A percentile compares a stretch with the other conserved stretches of the same genome.
Conservation (phyloP, 2,113 vertebrate genomes). For the Cnemophilus loriae region DNA sequence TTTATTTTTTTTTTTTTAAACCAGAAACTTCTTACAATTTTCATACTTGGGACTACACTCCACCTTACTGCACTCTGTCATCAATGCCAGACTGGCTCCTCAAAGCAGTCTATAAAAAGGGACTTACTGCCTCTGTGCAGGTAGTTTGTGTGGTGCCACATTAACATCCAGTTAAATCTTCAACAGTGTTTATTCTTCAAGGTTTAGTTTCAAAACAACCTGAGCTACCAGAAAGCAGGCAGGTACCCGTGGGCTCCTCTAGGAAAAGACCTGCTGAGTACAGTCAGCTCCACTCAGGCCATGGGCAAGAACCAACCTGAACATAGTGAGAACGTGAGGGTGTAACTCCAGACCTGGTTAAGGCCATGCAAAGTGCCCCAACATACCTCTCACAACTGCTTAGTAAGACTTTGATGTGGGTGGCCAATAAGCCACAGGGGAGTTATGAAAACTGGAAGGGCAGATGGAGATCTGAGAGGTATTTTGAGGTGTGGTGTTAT, state of each 20-base stretch:
- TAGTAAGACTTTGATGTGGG: background rate
- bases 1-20: background rate
- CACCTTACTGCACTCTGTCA: background rate
- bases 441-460: background rate
- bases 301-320: background rate
- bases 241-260: background rate
- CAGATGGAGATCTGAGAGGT: background rate
- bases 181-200: background rate
- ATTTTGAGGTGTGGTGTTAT: background rate
- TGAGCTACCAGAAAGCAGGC: background rate
- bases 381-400: background rate
- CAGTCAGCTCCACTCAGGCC: background rate
- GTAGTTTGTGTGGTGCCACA: background rate
- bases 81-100: background rate
- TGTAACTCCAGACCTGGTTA: background rate
- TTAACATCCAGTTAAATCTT: background rate
- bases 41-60: background rate
- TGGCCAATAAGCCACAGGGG: background rate
- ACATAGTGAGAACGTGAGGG: background rate
- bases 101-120: background rate
- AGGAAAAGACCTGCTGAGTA: background rate
- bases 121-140: background rate
- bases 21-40: background rate
- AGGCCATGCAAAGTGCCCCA: background rate
- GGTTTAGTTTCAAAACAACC: background rate